Evolutionary conservation across 30 jellyfish, hydroid and myxozoan species (phyloP).

Genomic region (Hydractinia symbiolongicarpus): DNA sequence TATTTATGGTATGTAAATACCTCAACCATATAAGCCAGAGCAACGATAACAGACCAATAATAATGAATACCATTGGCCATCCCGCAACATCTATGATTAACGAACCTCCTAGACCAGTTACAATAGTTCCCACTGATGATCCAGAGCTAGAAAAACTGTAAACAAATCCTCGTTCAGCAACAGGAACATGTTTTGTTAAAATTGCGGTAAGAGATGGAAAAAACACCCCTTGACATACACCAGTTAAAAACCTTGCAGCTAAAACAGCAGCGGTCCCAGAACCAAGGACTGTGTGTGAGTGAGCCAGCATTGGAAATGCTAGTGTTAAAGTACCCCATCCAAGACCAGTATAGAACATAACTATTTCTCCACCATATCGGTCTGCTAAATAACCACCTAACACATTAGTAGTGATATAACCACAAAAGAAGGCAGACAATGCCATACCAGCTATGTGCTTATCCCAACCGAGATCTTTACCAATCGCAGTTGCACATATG

Average conservation of each 20-base stretch:
- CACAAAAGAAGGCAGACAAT: constrained; percentile 32
- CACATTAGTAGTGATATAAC: constrained; percentile 29
- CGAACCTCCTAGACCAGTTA: constrained; percentile 89
- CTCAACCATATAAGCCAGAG: constrained; percentile 7
- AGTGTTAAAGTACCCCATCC: constrained; percentile 17
- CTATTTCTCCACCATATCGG: constrained; percentile 39
- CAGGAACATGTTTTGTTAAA: constrained; percentile 55
- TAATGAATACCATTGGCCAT: constrained; percentile 5
- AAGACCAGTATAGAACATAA: constrained; percentile 7
- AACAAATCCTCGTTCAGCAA: constrained; percentile 62
- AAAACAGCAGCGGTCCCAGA: constrained; percentile 39
- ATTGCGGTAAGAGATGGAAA: constrained; percentile 86
- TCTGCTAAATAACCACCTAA: constrained; percentile 41
- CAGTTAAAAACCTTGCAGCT: constrained; percentile 78
- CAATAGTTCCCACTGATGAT: constrained; percentile 76
- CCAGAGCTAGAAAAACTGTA: constrained; percentile 73
- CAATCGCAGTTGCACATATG: constrained; percentile 24
- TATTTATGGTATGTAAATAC: neutral
- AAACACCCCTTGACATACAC: constrained; percentile 92
- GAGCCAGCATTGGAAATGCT: neutral
- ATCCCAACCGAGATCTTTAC: constrained; percentile 27
- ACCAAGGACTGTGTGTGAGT: neutral
- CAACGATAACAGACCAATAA: neutral
- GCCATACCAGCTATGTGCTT: constrained; percentile 31
- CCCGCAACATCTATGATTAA: neutral